phyloP scores from a whole-genome alignment of 2,888 invertebrate species.

The Homarus gammarus region DNA sequence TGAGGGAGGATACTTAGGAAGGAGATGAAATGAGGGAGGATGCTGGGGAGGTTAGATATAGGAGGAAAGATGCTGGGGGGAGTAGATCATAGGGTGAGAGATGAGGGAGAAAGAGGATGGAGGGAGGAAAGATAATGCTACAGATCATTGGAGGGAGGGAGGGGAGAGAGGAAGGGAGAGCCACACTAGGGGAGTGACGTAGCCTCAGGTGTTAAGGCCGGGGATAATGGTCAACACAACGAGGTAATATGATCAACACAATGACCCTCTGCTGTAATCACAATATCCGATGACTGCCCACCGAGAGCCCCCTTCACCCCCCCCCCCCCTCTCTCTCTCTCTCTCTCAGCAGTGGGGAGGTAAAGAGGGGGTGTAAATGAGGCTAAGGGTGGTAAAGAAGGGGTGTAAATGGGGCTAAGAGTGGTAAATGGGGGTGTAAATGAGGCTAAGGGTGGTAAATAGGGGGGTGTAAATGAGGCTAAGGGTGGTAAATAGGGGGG shows the following conservation, averaged over 20 bases:
- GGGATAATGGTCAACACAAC: not conserved
- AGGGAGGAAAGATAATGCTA: too few relatives aligned
- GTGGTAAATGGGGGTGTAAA: not conserved
- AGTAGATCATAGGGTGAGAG: too few relatives aligned
- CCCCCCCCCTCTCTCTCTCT: not conserved
- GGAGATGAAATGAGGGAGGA: too few relatives aligned
- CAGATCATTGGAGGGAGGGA: conserved; percentile 9
- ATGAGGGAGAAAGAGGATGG: not conserved
- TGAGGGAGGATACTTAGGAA: too few relatives aligned
- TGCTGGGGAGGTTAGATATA: not conserved
- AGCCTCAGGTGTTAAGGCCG: not conserved
- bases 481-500: not conserved
- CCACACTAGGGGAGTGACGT: not conserved
- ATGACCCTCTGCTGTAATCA: conserved; percentile 39
- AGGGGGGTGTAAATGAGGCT: not conserved
- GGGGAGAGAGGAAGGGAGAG: not conserved
- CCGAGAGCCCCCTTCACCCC: not conserved
- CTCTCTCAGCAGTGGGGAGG: not conserved
- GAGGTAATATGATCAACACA: conserved; percentile 35
- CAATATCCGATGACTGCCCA: not conserved
- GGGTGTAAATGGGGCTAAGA: too few relatives aligned
- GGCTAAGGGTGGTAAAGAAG: not conserved
- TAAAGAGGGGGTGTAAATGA: too few relatives aligned
- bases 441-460: not conserved
- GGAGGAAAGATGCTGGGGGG: not conserved